Evolutionary conservation across 2,888 invertebrate genomes (phyloP), one percentile per base, ranked within the genome.

Genomic region (Zygogramma bicolorata): DNA sequence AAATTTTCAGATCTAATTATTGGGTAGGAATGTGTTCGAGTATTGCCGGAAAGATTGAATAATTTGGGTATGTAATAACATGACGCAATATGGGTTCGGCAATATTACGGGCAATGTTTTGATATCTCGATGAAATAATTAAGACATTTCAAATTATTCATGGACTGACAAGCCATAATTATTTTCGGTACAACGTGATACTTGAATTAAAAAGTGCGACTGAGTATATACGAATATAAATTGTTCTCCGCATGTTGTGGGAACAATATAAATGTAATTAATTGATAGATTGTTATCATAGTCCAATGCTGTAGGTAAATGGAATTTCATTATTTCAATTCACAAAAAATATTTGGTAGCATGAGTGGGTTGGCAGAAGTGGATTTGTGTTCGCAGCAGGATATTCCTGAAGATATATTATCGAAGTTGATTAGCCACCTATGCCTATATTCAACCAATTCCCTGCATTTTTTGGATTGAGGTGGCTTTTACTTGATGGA

Each of bases 1-100:
- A 42, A 60, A 67, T 67, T 8, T 31, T 67, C 29, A 20, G 27
- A 15, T 22, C 6, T 46, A 60, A 59, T 67, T 46, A 59, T 46
- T 67, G 29, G 27, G 59, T 60, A 27, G 53, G 13, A 8, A 8
- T 65, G 20, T 10, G 5, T 31, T 49, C 49, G 42, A 5, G n/a
- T n/a, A n/a, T 53, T 22, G 53, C 25, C 53, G 27, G n/a, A 49
- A 40, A 27, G 42, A 8, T 22, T 63, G 27, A 65, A 42, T 58
- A 8, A 5, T 60, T 38, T 15, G 38, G 60, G n/a, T 27, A 31
- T 10, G 31, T 29, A 18, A 18, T 8, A 7, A 29, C 6, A 13
- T 60, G 27, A 60, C 60, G 38, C 13, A 34, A 31, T 60, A 31
- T 53, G 53, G 53, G 53, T 27, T 53, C n/a, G 38, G 38, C 60